A percentile compares a stretch with the other conserved stretches of the same genome.
Evolutionary conservation across 2,888 invertebrate species (phyloP).

Genomic region (Drosophila rellima): DNA sequence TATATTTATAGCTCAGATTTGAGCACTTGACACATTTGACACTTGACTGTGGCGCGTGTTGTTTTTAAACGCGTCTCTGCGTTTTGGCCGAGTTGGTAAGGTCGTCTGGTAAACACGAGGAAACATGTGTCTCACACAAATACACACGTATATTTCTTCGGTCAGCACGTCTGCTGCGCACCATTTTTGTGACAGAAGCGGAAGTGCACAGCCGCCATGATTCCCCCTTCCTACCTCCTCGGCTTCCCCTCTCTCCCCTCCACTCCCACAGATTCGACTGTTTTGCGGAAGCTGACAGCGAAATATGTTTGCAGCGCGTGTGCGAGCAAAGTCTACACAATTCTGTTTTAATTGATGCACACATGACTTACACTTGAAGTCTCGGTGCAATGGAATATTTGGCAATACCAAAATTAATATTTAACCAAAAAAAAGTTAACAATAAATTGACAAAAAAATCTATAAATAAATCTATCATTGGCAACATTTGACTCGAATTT

Average conservation of each 20-base stretch:
- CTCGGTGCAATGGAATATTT: neutral
- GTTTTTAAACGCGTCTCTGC: slow-evolving; percentile 27
- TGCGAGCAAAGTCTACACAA: slow-evolving; percentile 23
- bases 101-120: slow-evolving; percentile 63
- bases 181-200: slow-evolving; percentile 51
- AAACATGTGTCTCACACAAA: slow-evolving; percentile 60
- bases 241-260: neutral
- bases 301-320: slow-evolving; percentile 36
- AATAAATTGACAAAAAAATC: no score
- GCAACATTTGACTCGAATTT: neutral
- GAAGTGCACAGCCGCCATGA: slow-evolving; percentile 33
- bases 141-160: slow-evolving; percentile 2
- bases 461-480: no score
- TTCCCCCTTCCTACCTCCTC: neutral
- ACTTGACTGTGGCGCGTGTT: slow-evolving; percentile 60
- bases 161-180: slow-evolving; percentile 55
- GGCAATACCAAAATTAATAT: neutral
- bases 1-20: slow-evolving; percentile 45
- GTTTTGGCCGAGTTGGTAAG: slow-evolving; percentile 46
- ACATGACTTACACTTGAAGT: slow-evolving; percentile 12
- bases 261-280: neutral
- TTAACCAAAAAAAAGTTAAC: neutral
- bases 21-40: slow-evolving; percentile 17
- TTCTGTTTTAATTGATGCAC: slow-evolving; percentile 38
- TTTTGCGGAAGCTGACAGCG: slow-evolving; percentile 48